phyloP scores from a whole-genome alignment of 2,797 vertebrate genomes.

The Discoglossus pictus region DNA sequence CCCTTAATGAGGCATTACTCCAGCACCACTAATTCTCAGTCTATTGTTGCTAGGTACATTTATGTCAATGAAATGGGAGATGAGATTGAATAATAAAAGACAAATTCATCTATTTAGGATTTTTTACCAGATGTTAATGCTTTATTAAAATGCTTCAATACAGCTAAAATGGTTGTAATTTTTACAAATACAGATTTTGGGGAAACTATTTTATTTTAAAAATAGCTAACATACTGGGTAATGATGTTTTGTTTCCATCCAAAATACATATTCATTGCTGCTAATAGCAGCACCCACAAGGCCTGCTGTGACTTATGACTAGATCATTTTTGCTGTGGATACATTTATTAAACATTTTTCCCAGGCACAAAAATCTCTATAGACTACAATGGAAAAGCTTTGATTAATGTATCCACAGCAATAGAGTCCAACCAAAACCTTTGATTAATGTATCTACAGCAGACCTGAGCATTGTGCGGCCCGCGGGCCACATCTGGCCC shows the following conservation, averaged over 20 bases:
- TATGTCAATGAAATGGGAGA: slow-evolving; percentile 32
- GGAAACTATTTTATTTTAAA: background rate
- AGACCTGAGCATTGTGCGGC: too few relatives aligned
- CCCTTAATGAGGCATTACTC: slow-evolving; percentile 63
- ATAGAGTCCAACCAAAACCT: too few relatives aligned
- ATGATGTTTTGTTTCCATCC: slow-evolving; percentile 12
- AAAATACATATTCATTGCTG: background rate
- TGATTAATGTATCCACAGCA: too few relatives aligned
- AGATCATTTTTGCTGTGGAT: too few relatives aligned
- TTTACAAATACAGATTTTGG: background rate
- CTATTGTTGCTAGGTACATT: slow-evolving; percentile 53
- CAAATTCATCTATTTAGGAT: slow-evolving; percentile 15
- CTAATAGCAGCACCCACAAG: too few relatives aligned
- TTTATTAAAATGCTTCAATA: slow-evolving; percentile 21
- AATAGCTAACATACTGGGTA: background rate
- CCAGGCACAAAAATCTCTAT: too few relatives aligned
- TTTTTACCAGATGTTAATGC: slow-evolving; percentile 22
- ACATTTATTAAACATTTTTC: too few relatives aligned
- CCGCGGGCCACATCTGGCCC: too few relatives aligned
- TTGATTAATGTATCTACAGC: too few relatives aligned
- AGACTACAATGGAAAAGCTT: too few relatives aligned
- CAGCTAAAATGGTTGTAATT: background rate
- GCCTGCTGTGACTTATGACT: too few relatives aligned
- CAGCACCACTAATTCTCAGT: slow-evolving; percentile 50
- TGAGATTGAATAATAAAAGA: slow-evolving; percentile 24